Base-by-base conservation (phyloP, 2,888 invertebrate genomes). In the Scaptodrosophila latifasciaeformis region DNA sequence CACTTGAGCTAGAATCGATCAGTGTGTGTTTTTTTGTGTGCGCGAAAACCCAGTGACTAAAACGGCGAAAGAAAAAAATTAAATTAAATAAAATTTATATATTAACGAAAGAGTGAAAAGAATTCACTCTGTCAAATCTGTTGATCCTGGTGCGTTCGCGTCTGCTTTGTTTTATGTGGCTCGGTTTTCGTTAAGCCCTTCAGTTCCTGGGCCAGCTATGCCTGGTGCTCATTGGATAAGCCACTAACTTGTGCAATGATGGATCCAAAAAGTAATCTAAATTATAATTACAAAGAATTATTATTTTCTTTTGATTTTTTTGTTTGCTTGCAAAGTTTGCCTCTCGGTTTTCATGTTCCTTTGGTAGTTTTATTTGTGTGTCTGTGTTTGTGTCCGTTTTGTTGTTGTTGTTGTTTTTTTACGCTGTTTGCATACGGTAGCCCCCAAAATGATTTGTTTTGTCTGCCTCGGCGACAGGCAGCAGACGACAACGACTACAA, bases 191-290 rank as follows among this genome's bases (percentile, higher is more conserved):
- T 30, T 37, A 15, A 15, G 15, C 2, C 12, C 12, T 39, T 12
- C 39, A 39, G 34, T 34, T 12, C 37, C 52, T 47, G 65, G 44
- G 54, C 54, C 47, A 54, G 68, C 69, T 43, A 79, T 79, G 74
- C 80, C 62, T 17, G 19, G 13, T 10, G 67, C 49, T 34, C 13
- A 34, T 65, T 59, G 77, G 74, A 59, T 44, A 47, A 60, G 51
- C 59, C 48, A 44, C 46, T 55, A 47, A 61, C 67, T 46, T 57
- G 42, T 77, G 81, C 80, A n/a, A n/a, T n/a, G 69, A 85, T 85
- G 85, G 85, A 85, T 85, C 82, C 82, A 68, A 85, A 85, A 84
- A 85, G 85, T 85, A 84, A 85, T 78, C 59, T 56, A 67, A 60
- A 45, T 49, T 54, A 60, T 34, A 34, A 34, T n/a, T n/a, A n/a